Base-by-base conservation (phyloP, 2,888 invertebrate genomes). In the Pherbina coryleti region DNA sequence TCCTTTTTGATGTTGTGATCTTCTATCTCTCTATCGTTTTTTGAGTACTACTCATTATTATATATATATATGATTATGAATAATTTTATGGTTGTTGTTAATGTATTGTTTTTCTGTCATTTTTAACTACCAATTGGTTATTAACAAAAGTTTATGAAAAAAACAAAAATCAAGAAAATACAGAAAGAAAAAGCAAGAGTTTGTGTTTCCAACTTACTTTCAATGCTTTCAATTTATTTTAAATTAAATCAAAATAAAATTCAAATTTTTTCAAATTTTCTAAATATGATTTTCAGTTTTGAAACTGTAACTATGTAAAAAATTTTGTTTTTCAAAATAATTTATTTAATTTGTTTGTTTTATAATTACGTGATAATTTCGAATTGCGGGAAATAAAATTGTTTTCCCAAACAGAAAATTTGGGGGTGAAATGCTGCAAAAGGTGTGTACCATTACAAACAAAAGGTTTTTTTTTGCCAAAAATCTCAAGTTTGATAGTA, bases 1-100 rank as follows among this genome's bases (percentile, higher is more conserved):
- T 89, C 86, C 89, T 89, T 89, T 89, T 89, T 89, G 89, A 89
- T 89, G 88, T 89, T 89, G 89, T 89, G 89, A 85, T 84, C 78
- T 85, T 82, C 79, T 82, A 80, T 83, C 78, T 81, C 79, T 83
- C 81, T 78, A 75, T 83, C 80, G 85, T 81, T 85, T 83, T 81
- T 82, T 82, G 79, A 82, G 75, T 81, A 79, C 44, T 44, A 79
- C 75, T 79, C 75, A 79, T 74, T 77, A 76, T 75, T 75, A 80
- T 67, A n/a, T n/a, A n/a, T n/a, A n/a, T n/a, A n/a, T n/a, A 73
- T 78, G 67, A 77, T 75, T 78, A 79, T 78, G 78, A 73, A 79
- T 78, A 81, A 74, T 67, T 69, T 60, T 49, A 51, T 71, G 9
- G 44, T 25, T 73, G 60, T 73, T 34, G 25, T 73, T 60, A 70